phyloP scores from a whole-genome alignment of 2,113 vertebrate species.

The Gobio gobio region DNA sequence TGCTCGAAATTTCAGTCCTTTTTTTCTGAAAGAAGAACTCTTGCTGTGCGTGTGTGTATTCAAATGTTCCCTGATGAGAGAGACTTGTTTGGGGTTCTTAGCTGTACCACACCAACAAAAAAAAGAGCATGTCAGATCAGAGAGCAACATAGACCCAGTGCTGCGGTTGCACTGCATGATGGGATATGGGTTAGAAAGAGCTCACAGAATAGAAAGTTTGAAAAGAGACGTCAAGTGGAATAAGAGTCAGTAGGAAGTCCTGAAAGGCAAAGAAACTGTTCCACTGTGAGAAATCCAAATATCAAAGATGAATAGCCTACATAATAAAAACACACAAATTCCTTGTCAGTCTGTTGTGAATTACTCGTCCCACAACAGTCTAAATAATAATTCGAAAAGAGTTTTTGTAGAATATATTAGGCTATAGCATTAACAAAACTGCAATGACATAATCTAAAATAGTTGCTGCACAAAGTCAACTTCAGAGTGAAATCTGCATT shows the following conservation, averaged over 20 bases:
- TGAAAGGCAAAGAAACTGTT: background rate
- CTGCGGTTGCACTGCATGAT: constrained; percentile 33
- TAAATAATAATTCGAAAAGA: background rate
- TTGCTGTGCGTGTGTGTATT: background rate
- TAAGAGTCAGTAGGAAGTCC: background rate
- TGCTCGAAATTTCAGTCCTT: background rate
- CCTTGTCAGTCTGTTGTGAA: background rate
- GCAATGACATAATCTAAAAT: background rate
- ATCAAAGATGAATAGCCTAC: background rate
- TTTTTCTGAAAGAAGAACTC: background rate
- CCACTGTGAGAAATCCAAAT: background rate
- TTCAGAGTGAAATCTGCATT: constrained; percentile 16
- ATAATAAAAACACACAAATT: background rate
- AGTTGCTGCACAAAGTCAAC: constrained; percentile 11
- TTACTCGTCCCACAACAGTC: background rate
- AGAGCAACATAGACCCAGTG: background rate
- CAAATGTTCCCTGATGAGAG: constrained; percentile 6
- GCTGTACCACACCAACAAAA: constrained; percentile 24
- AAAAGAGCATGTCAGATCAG: background rate
- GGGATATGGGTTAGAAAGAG: constrained; percentile 21
- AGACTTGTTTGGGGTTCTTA: background rate
- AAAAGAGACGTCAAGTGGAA: background rate
- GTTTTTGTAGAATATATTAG: background rate
- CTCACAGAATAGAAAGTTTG: background rate
- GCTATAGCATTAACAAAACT: background rate